These are phyloP conservation scores for Megalops atlanticus DNA, from an alignment of 2,113 vertebrate genomes.

Conservation along the genomic window DNA sequence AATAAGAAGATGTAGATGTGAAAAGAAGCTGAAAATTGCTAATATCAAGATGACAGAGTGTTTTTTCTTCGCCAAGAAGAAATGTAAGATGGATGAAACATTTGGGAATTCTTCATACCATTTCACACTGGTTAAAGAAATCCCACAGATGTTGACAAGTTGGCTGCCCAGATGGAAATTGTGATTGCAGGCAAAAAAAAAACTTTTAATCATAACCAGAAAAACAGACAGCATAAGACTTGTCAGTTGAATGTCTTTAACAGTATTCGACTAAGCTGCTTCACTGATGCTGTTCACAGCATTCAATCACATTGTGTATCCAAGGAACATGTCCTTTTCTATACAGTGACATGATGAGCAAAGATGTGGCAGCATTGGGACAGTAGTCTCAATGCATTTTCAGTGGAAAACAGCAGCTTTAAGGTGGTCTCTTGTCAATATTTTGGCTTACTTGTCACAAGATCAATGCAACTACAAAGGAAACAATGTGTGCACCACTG, in stretches of 20 bases:
- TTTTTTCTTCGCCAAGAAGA: not conserved
- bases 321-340: not conserved
- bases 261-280: slow-evolving; percentile 4
- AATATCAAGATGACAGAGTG: not conserved
- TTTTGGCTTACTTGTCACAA: not conserved
- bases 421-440: not conserved
- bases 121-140: slow-evolving; percentile 41
- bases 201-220: slow-evolving; percentile 47
- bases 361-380: not conserved
- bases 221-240: not conserved
- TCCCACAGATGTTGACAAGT: slow-evolving; percentile 52
- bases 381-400: not conserved
- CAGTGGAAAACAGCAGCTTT: not conserved
- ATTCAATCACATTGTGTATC: not conserved
- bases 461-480: too few species aligned
- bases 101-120: slow-evolving; percentile 27
- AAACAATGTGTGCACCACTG: not conserved
- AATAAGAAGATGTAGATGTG: not conserved
- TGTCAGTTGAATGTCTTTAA: not conserved
- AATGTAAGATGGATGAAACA: not conserved
- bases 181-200: slow-evolving; percentile 46
- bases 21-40: not conserved
- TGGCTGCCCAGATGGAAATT: slow-evolving; percentile 51
- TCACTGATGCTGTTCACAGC: not conserved
- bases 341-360: not conserved